Conservation (phyloP, 2,113 vertebrate species). For the Tichodroma muraria region DNA sequence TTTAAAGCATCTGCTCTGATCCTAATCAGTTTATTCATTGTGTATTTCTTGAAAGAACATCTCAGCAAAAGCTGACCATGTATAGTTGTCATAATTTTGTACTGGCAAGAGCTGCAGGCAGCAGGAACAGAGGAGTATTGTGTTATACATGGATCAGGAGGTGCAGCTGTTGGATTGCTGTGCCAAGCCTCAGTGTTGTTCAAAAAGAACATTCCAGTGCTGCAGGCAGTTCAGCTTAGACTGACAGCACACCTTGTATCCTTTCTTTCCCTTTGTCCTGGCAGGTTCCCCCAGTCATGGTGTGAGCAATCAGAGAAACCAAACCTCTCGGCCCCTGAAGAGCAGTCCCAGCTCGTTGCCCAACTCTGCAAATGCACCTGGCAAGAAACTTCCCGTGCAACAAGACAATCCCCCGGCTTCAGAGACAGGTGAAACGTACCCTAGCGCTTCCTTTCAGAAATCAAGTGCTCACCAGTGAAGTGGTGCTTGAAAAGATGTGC, state of each 20-base stretch:
- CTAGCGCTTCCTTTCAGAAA: not conserved
- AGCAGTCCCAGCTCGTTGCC: constrained; percentile 40
- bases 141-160: not conserved
- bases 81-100: not conserved
- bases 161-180: not conserved
- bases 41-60: not conserved
- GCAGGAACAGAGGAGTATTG: not conserved
- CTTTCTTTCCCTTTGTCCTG: not conserved
- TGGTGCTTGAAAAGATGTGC: not conserved
- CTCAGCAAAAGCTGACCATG: not conserved
- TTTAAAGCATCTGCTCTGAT: not conserved
- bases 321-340: constrained; percentile 55
- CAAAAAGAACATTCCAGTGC: not conserved
- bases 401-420: not conserved
- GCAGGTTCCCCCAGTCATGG: constrained; percentile 78
- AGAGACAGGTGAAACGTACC: constrained; percentile 20
- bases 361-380: not conserved
- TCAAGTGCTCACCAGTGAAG: not conserved
- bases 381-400: constrained; percentile 23
- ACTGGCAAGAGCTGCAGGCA: not conserved
- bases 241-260: not conserved
- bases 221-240: not conserved
- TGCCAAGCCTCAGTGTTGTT: not conserved
- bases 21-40: not conserved
- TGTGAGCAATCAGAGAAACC: constrained; percentile 62